phyloP scores from a whole-genome alignment of 92 coral and sea anemone genomes.

The Montipora capitata region DNA sequence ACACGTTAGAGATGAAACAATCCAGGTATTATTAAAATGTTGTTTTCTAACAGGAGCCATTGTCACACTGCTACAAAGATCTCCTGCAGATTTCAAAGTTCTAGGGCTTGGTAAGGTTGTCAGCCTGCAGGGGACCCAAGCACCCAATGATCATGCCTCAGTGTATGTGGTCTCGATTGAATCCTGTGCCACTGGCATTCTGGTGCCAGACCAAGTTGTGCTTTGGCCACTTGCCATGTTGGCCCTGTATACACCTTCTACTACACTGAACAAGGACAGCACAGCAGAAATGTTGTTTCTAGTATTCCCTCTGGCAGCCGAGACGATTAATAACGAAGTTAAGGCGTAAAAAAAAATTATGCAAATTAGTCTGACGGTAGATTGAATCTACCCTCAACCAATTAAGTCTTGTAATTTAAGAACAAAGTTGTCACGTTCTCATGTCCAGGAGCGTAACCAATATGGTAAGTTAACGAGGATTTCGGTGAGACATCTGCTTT shows the following conservation, averaged over 20 bases:
- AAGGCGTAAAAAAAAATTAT: background rate
- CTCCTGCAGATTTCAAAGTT: conserved; percentile 25
- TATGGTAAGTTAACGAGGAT: no score
- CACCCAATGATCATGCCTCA: conserved; percentile 45
- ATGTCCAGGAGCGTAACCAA: no score
- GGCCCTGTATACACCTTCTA: conserved; percentile 24
- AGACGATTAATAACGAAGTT: background rate
- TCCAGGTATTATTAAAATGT: background rate
- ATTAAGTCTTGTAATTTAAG: background rate
- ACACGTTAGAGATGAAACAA: no score
- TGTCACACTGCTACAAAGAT: conserved; percentile 7
- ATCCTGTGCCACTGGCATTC: conserved; percentile 28
- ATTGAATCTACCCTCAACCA: conserved; percentile 19
- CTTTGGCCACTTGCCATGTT: conserved; percentile 18
- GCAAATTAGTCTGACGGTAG: conserved; percentile 7
- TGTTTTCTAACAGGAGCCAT: background rate
- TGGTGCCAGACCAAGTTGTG: no score
- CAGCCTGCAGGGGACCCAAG: conserved; percentile 24
- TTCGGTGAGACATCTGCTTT: no score
- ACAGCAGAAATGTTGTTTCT: conserved; percentile 17
- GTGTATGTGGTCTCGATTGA: conserved; percentile 37
- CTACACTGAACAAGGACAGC: conserved; percentile 5
- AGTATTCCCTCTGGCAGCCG: conserved; percentile 15
- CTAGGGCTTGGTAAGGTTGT: conserved; percentile 44
- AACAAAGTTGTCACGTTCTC: no score